Percentiles rank a stretch among this genome's conserved stretches.
phyloP scores from a whole-genome alignment of 2,888 invertebrate genomes.

The Bimastos eiseni region DNA sequence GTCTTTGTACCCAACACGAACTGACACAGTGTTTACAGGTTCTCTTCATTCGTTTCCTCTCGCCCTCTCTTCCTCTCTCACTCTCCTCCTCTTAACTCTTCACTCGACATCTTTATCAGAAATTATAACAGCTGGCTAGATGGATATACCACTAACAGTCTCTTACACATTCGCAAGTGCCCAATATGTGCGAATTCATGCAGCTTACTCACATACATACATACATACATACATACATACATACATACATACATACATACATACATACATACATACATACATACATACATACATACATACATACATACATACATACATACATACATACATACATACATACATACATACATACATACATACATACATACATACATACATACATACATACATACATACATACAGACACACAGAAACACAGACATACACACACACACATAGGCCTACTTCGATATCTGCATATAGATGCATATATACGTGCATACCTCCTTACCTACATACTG shows the following conservation, averaged over 20 bases:
- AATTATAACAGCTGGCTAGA: neutral
- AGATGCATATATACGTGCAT: neutral
- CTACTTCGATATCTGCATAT: too few species aligned
- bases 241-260: neutral
- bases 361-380: too few species aligned
- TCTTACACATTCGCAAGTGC: neutral
- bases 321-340: too few species aligned
- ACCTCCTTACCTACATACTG: neutral
- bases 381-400: too few species aligned
- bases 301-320: too few species aligned
- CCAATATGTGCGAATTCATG: slow-evolving; percentile 8
- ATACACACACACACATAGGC: too few species aligned
- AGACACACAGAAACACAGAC: too few species aligned
- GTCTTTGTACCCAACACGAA: slow-evolving; percentile 7
- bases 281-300: too few species aligned
- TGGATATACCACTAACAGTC: slow-evolving; percentile 30
- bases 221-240: neutral
- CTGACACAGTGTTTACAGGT: neutral
- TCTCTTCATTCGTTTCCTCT: slow-evolving; percentile 13
- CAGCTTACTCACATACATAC: neutral
- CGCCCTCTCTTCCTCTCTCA: too few species aligned
- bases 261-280: too few species aligned
- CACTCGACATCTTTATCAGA: slow-evolving; percentile 13
- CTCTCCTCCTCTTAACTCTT: neutral
- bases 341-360: too few species aligned